Percentiles rank a stretch among this genome's conserved stretches.
Evolutionary conservation across 2,113 vertebrate genomes (phyloP).

Genomic region (Xenopus tropicalis): UCB_Xtro_10.0 CM004445.2:128237501-128238000

Average conservation of each 20-base stretch:
- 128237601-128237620: too few species aligned
- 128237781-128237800: constrained; percentile 32
- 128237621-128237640: too few species aligned
- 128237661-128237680: neutral
- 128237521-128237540: too few species aligned
- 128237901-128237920: constrained; percentile 31
- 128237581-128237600: too few species aligned
- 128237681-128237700: constrained; percentile 31
- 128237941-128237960: constrained; percentile 24
- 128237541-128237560: too few species aligned
- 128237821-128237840: constrained; percentile 43
- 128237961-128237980: constrained; percentile 16
- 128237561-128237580: too few species aligned
- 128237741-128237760: constrained; percentile 47
- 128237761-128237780: constrained; percentile 43
- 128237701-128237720: constrained; percentile 40
- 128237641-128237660: neutral
- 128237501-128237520: too few species aligned
- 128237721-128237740: constrained; percentile 43
- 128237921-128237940: constrained; percentile 45
- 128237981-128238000: constrained; percentile 12
- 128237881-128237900: constrained; percentile 54
- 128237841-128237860: constrained; percentile 46
- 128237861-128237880: constrained; percentile 62
- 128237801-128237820: constrained; percentile 35